Evolutionary conservation across 1,140 invertebrate genomes (phyloP).

Genomic region (Drosophila ironensis): DNA sequence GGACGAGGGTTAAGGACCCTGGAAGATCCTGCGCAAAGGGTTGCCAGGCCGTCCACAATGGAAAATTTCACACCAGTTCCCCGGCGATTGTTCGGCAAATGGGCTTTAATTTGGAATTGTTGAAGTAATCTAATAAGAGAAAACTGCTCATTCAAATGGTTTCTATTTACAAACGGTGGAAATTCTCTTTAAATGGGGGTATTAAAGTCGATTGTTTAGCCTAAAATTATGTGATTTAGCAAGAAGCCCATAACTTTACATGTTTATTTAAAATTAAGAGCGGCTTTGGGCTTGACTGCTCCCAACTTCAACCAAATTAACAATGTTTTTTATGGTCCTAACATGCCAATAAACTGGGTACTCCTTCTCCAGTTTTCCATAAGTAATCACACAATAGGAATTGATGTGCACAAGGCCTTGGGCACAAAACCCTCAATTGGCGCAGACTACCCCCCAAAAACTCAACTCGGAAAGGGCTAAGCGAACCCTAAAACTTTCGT

Average conservation of each 20-base stretch:
- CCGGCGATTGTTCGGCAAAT: constrained; percentile 60
- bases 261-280: too few species aligned
- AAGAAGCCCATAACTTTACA: too few species aligned
- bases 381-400: constrained; percentile 48
- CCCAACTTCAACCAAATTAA: too few species aligned
- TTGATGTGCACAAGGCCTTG: constrained; percentile 56
- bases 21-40: background rate
- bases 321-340: constrained; percentile 47
- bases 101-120: constrained; percentile 56
- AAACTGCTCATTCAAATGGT: background rate
- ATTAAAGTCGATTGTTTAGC: too few species aligned
- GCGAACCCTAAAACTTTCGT: constrained; percentile 44
- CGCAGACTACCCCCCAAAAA: constrained; percentile 17
- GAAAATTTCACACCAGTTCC: constrained; percentile 62
- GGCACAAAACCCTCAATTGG: constrained; percentile 67
- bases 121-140: constrained; percentile 45
- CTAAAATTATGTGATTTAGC: too few species aligned
- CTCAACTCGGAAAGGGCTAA: constrained; percentile 56
- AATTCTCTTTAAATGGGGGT: too few species aligned
- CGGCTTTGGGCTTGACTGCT: too few species aligned
- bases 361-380: constrained; percentile 7
- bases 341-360: constrained; percentile 59
- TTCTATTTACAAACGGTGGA: too few species aligned
- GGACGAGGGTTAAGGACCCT: constrained; percentile 29
- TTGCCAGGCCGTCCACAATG: background rate